A percentile compares a stretch with the other conserved stretches of the same genome.
Conservation (phyloP, 1,140 invertebrate genomes). For the Lysiphlebus fabarum region DNA sequence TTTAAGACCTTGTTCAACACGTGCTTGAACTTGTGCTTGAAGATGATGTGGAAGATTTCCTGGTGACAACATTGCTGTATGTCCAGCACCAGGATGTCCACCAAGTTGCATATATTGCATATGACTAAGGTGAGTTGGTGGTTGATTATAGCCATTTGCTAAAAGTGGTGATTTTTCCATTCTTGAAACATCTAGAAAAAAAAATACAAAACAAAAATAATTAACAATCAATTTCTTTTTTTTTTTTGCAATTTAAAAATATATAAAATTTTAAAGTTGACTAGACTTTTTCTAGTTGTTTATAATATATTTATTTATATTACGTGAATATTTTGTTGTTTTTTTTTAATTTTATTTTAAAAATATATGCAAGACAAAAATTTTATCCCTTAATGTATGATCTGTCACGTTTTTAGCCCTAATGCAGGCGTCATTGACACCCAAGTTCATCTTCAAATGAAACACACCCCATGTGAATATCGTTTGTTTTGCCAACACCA, state of each 20-base stretch:
- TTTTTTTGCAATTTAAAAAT: neutral
- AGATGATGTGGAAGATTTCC: constrained; percentile 82
- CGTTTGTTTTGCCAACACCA: too few species aligned
- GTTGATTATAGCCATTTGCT: constrained; percentile 91
- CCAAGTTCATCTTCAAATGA: too few species aligned
- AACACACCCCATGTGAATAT: too few species aligned
- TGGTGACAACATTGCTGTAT: constrained; percentile 79
- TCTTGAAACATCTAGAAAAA: constrained; percentile 72
- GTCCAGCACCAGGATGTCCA: constrained; percentile 64
- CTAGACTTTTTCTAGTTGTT: too few species aligned
- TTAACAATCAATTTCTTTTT: neutral
- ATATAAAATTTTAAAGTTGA: neutral
- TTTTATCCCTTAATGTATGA: too few species aligned
- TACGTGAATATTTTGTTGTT: too few species aligned
- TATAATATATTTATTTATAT: too few species aligned
- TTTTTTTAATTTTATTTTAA: too few species aligned
- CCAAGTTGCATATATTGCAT: constrained; percentile 84
- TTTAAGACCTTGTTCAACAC: constrained; percentile 59
- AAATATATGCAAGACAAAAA: too few species aligned
- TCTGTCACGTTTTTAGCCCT: too few species aligned
- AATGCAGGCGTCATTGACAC: too few species aligned
- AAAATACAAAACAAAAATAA: constrained; percentile 18
- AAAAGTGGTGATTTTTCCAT: constrained; percentile 88
- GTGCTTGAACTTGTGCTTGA: constrained; percentile 52
- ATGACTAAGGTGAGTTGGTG: constrained; percentile 82